A percentile compares a stretch with the other conserved stretches of the same genome.
phyloP scores from a whole-genome alignment of 2,888 invertebrate species.

The Tenthredo distinguenda region DNA sequence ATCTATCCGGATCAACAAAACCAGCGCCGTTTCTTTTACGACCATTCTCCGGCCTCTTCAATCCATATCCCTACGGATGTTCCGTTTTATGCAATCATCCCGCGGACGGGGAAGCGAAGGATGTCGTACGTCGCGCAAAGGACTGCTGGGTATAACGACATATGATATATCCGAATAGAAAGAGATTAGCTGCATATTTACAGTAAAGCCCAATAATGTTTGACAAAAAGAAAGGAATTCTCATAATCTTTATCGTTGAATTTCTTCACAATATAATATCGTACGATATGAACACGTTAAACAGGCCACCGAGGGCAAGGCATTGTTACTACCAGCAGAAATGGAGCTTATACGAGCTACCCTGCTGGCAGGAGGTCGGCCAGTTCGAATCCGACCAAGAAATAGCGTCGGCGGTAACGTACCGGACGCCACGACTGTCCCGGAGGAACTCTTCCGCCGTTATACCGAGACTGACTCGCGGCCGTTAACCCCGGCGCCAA shows the following conservation, averaged over 20 bases:
- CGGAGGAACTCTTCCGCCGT: slow-evolving; percentile 78
- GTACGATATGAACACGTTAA: neutral
- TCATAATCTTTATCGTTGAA: no score
- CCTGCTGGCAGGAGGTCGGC: slow-evolving; percentile 62
- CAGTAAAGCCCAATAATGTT: no score
- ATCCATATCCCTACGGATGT: slow-evolving; percentile 89
- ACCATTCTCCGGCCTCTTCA: slow-evolving; percentile 90
- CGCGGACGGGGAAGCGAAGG: slow-evolving; percentile 86
- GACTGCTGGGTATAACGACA: slow-evolving; percentile 82
- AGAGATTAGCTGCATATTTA: neutral
- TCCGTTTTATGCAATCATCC: slow-evolving; percentile 93
- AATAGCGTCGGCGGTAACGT: neutral
- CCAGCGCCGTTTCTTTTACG: slow-evolving; percentile 88
- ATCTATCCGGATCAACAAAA: slow-evolving; percentile 75
- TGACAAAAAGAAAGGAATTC: neutral
- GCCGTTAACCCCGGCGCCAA: slow-evolving; percentile 89
- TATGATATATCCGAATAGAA: neutral
- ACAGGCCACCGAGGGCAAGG: slow-evolving; percentile 74
- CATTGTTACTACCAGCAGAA: slow-evolving; percentile 71
- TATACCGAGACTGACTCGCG: slow-evolving; percentile 93
- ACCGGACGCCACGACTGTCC: slow-evolving; percentile 62
- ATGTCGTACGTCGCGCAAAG: slow-evolving; percentile 86
- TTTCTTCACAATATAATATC: neutral
- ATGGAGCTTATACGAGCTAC: slow-evolving; percentile 73
- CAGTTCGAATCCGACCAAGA: slow-evolving; percentile 35